phyloP scores from a whole-genome alignment of 2,888 invertebrate species.

The Thereva unica region DNA sequence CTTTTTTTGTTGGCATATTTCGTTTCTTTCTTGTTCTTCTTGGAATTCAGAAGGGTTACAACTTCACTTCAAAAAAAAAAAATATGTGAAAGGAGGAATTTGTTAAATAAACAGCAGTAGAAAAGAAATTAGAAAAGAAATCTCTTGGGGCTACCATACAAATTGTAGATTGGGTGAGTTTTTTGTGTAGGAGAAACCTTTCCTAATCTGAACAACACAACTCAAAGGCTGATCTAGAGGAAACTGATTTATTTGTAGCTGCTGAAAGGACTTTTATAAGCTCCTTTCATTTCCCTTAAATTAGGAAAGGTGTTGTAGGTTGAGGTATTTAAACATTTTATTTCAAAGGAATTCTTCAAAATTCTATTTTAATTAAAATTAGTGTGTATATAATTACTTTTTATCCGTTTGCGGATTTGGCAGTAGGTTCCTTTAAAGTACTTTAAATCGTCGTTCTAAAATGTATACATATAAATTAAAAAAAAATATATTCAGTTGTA shows the following conservation, averaged over 20 bases:
- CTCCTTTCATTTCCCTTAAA: no score
- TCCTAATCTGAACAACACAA: conserved; percentile 32
- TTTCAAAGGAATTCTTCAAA: no score
- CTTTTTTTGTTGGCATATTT: conserved; percentile 21
- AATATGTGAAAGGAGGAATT: conserved; percentile 30
- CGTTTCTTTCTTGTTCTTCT: conserved; percentile 26
- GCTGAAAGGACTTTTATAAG: no score
- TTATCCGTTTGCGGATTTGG: no score
- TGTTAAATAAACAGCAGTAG: conserved; percentile 35
- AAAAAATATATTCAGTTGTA: no score
- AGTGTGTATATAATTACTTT: no score
- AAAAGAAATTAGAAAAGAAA: conserved; percentile 37
- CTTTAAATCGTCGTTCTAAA: no score
- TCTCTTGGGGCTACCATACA: conserved; percentile 33
- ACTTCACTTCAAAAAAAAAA: conserved; percentile 18
- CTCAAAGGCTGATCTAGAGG: conserved; percentile 29
- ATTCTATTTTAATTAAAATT: no score
- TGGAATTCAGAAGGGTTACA: conserved; percentile 30
- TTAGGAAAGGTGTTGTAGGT: no score
- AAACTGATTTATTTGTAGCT: conserved; percentile 27
- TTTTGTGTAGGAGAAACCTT: conserved; percentile 24
- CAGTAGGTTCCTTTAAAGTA: no score
- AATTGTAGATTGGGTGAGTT: conserved; percentile 33
- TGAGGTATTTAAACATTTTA: no score
- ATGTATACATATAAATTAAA: no score